Percentiles rank a stretch among this genome's conserved stretches.
Evolutionary conservation across 2,113 vertebrate genomes (phyloP).

Genomic region (Indicator indicator): DNA sequence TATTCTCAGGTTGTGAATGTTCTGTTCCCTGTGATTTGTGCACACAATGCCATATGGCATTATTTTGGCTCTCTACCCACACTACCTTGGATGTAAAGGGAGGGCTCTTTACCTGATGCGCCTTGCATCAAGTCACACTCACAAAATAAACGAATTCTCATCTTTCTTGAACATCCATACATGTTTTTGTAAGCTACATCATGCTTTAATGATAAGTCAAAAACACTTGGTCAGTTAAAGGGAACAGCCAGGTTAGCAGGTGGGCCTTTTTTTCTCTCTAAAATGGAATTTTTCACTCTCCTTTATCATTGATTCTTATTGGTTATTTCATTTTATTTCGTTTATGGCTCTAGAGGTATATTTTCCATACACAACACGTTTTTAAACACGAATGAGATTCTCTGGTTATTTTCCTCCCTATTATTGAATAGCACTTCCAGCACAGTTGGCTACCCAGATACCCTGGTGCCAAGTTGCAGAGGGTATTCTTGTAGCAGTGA

Average conservation of each 20-base stretch:
- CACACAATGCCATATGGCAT: background rate
- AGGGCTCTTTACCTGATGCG: background rate
- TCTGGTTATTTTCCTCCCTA: constrained; percentile 58
- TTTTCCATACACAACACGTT: constrained; percentile 71
- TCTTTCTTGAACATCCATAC: constrained; percentile 31
- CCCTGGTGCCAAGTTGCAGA: constrained; percentile 77
- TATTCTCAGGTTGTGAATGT: background rate
- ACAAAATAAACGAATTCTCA: constrained; percentile 44
- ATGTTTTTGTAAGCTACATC: background rate
- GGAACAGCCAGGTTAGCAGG: constrained; percentile 2
- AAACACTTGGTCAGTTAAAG: constrained; percentile 47
- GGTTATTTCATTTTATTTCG: background rate
- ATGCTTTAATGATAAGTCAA: constrained; percentile 9
- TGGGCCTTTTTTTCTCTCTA: background rate
- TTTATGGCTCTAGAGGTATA: constrained; percentile 54
- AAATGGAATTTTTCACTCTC: background rate
- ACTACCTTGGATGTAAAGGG: background rate
- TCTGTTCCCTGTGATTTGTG: background rate
- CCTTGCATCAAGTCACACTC: background rate
- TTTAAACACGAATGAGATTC: constrained; percentile 68
- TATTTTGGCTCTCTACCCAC: background rate
- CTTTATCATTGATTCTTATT: background rate
- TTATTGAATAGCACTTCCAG: constrained; percentile 65
- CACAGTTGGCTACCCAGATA: constrained; percentile 76
- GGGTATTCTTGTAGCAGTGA: constrained; percentile 81